A percentile compares a stretch with the other conserved stretches of the same genome.
These are phyloP conservation scores for Cecropterus lyciades DNA, from an alignment of 1,140 invertebrate genomes.

Conservation along the genomic window DNA sequence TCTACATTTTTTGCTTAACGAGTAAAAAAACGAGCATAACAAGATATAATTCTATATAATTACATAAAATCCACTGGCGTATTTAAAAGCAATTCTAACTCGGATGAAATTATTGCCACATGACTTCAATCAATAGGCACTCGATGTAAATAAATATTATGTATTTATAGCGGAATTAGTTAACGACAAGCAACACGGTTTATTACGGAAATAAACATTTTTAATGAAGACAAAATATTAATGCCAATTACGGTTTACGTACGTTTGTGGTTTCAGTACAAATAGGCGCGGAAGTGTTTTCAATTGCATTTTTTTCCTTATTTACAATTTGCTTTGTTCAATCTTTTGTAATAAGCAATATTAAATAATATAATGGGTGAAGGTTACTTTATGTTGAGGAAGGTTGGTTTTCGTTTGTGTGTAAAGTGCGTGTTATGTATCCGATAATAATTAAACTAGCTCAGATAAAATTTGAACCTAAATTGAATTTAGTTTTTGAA, in stretches of 20 bases:
- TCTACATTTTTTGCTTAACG: background rate
- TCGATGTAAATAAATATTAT: constrained; percentile 4
- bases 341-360: background rate
- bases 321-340: constrained; percentile 1
- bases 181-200: constrained; percentile 4
- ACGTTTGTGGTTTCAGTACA: constrained; percentile 18
- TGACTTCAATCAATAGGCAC: constrained; percentile 1
- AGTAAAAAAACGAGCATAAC: background rate
- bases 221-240: constrained; percentile 25
- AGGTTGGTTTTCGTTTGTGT: no score
- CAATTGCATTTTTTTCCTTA: constrained; percentile 4
- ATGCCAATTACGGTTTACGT: constrained; percentile 5
- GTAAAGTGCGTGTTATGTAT: no score
- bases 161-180: constrained; percentile 19
- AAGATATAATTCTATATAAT: constrained; percentile 3
- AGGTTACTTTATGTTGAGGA: background rate
- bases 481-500: no score
- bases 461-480: no score
- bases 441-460: no score
- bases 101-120: constrained; percentile 6
- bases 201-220: constrained; percentile 22
- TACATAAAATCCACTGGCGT: background rate
- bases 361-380: no score
- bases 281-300: constrained; percentile 6
- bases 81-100: background rate